A percentile compares a stretch with the other conserved stretches of the same genome.
Evolutionary conservation across 1,140 invertebrate genomes (phyloP).

Genomic region (Archegozetes longisetosus): DNA sequence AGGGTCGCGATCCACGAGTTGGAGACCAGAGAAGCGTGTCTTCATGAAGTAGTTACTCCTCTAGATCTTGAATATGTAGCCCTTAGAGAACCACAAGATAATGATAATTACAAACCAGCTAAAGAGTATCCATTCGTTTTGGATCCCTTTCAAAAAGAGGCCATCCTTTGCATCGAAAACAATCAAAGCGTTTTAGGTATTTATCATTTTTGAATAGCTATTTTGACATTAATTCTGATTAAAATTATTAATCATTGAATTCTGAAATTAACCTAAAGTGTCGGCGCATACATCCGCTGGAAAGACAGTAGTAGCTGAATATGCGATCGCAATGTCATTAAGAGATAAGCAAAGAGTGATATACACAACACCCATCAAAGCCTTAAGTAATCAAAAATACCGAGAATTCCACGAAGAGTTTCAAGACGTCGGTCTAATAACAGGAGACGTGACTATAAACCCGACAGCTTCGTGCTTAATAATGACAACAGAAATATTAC

Average conservation of each 20-base stretch:
- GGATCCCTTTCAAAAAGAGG: conserved; percentile 97
- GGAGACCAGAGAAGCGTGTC: conserved; percentile 13
- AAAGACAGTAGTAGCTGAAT: conserved; percentile 98
- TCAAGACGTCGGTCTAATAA: conserved; percentile 91
- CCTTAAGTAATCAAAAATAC: conserved; percentile 98
- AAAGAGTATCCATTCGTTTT: conserved; percentile 88
- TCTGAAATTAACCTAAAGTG: too few relatives aligned
- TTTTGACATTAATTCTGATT: conserved; percentile 1
- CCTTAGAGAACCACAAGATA: conserved; percentile 32
- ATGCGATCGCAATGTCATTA: conserved; percentile 51
- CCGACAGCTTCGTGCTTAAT: conserved; percentile 91
- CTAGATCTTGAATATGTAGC: conserved; percentile 65
- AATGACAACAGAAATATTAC: conserved; percentile 99
- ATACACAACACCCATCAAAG: conserved; percentile 99
- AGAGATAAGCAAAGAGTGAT: conserved; percentile 73
- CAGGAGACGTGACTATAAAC: conserved; percentile 98
- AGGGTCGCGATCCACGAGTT: conserved; percentile 6
- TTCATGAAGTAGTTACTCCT: conserved; percentile 52
- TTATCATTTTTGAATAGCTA: conserved; percentile 2
- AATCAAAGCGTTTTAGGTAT: conserved; percentile 74
- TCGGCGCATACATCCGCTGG: conserved; percentile 95
- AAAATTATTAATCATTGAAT: too few relatives aligned
- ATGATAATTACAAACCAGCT: conserved; percentile 45
- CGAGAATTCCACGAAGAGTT: conserved; percentile 96
- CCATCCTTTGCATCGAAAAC: conserved; percentile 93